Evolutionary conservation across 1,140 invertebrate genomes (phyloP), one percentile per base, ranked within the genome.

Genomic region (Dermatophagoides farinae): DNA sequence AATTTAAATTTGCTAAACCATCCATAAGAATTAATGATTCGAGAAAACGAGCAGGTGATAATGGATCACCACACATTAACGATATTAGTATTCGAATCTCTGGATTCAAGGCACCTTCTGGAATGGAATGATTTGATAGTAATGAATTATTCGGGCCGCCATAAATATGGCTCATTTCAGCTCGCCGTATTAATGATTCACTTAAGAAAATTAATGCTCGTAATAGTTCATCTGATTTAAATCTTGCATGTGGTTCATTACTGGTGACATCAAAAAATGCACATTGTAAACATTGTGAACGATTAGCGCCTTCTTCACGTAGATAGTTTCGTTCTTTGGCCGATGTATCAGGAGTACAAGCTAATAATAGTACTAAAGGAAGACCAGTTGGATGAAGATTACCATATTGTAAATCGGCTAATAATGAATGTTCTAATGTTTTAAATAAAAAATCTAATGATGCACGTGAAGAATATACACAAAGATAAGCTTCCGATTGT

Each of bases 31-130:
- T n/a, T 4, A 55, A 23, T 11, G 25, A 23, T 55, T 55, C 53
- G 25, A 55, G 43, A 38, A 60, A 23, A 64, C 87, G 84, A 71
- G 92, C 88, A 44, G 91, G 81, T 1, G 83, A 84, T 69, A 85
- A 95, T 16, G 88, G 86, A 75, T 97, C 92, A 47, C 90, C 91
- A 74, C 92, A 97, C 71, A 96, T 90, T 79, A 96, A 84, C 71
- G 89, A 95, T 80, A 96, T 86, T 67, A 95, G 86, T 71, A 97
- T 88, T 65, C 74, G 73, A 62, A 62, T 67, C 67, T 90, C 86
- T 37, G 86, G 85, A 68, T 88, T 66, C 10, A 67, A 83, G 59
- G 83, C 79, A 67, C 82, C 81, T 64, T 86, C 84, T 58, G 85
- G 80, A 52, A 85, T 77, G 58, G 66, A 64, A 11, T 14, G 25